Percentiles rank a stretch among this genome's conserved stretches.
Conservation (phyloP, 2,113 vertebrate species). For the Nicator chloris region DNA sequence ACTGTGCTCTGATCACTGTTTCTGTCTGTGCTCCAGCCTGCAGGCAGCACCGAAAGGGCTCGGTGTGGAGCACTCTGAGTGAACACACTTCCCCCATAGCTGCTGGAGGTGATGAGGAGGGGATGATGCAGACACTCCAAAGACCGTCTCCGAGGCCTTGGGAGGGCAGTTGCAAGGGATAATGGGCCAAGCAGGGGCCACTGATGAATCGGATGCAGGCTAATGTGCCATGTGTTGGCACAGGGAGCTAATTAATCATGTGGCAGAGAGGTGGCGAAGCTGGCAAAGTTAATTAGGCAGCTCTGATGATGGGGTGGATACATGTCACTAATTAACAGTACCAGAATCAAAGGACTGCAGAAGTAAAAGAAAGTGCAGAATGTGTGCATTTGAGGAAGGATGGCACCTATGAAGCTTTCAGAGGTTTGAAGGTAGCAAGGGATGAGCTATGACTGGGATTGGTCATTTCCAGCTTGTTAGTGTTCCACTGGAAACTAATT, state of each 20-base stretch:
- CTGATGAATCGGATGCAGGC: background rate
- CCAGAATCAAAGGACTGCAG: background rate
- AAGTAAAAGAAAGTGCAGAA: background rate
- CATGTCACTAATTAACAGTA: background rate
- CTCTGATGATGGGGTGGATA: background rate
- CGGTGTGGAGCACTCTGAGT: no score
- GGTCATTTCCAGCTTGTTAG: background rate
- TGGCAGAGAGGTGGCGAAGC: background rate
- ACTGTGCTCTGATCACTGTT: background rate
- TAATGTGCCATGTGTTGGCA: background rate
- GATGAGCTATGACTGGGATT: fast-evolving
- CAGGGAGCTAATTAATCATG: background rate
- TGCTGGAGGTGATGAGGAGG: background rate
- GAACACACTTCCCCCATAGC: background rate
- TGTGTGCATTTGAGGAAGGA: background rate
- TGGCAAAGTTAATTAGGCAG: background rate
- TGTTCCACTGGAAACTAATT: background rate
- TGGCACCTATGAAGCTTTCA: background rate
- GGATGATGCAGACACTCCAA: background rate
- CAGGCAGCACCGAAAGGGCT: background rate
- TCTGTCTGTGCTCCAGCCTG: background rate
- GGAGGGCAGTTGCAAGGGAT: background rate
- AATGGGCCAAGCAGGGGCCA: background rate
- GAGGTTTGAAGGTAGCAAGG: background rate
- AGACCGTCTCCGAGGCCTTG: background rate